A percentile compares a stretch with the other conserved stretches of the same genome.
Conservation (phyloP, 2,113 vertebrate genomes). For the Lipophrys pholis region DNA sequence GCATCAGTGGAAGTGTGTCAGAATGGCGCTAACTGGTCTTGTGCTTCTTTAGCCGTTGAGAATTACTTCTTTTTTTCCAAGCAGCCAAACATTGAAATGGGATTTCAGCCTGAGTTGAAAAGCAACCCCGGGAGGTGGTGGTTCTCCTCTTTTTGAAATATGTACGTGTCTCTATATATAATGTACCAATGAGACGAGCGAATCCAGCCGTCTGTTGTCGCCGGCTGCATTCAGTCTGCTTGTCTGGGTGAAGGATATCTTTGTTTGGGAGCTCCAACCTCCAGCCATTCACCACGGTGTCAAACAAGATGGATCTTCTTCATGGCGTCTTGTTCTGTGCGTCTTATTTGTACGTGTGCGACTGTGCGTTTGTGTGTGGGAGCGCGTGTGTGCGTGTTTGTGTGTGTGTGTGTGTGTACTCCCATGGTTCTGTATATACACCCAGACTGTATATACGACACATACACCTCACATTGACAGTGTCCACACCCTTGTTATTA, state of each 20-base stretch:
- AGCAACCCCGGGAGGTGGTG: too few species aligned
- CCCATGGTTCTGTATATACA: slow-evolving; percentile 81
- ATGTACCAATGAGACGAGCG: slow-evolving; percentile 46
- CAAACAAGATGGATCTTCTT: slow-evolving; percentile 53
- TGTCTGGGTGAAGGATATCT: slow-evolving; percentile 40
- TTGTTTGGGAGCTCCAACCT: slow-evolving; percentile 22
- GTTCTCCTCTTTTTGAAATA: not conserved
- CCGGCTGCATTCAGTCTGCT: slow-evolving; percentile 29
- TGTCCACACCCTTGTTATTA: slow-evolving; percentile 55
- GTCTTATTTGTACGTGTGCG: slow-evolving; percentile 1
- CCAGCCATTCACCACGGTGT: slow-evolving; percentile 16
- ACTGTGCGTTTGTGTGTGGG: slow-evolving; percentile 12
- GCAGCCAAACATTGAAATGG: too few species aligned
- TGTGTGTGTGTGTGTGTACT: slow-evolving; percentile 60
- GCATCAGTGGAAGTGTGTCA: too few species aligned
- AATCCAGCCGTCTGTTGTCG: slow-evolving; percentile 48
- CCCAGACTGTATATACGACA: slow-evolving; percentile 79
- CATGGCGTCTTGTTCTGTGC: slow-evolving; percentile 66
- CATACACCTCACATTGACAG: slow-evolving; percentile 75
- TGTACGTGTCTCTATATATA: not conserved
- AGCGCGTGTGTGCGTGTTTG: slow-evolving; percentile 17
- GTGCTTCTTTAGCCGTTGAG: too few species aligned
- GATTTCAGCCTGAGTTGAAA: too few species aligned
- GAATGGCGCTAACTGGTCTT: too few species aligned
- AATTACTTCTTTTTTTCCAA: too few species aligned